These are phyloP conservation scores for Tenebrio molitor DNA, from an alignment of 1,140 invertebrate genomes.

Conservation along the genomic window DNA sequence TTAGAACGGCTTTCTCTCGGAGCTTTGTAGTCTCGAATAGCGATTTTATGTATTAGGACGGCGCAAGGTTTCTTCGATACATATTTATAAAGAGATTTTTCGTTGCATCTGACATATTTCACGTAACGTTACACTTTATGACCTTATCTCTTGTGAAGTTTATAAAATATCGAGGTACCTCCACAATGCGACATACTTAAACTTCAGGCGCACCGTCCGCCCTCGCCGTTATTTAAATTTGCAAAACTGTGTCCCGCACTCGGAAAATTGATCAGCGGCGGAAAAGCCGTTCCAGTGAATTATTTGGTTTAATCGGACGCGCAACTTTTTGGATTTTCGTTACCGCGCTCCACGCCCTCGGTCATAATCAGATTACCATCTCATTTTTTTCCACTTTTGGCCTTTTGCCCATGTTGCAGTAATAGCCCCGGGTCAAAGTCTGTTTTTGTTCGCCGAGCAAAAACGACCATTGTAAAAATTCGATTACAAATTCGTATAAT, in stretches of 20 bases:
- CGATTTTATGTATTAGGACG: slow-evolving; percentile 30
- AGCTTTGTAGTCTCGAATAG: slow-evolving; percentile 1
- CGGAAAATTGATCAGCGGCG: no score
- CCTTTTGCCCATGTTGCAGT: slow-evolving; percentile 3
- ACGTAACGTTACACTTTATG: slow-evolving; percentile 43
- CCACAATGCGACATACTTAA: slow-evolving; percentile 29
- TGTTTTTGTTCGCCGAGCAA: background rate
- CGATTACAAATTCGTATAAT: slow-evolving; percentile 16
- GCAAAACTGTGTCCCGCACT: background rate
- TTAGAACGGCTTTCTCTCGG: background rate
- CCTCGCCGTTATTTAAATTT: slow-evolving; percentile 23
- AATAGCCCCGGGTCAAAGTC: background rate
- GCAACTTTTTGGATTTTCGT: slow-evolving; percentile 24
- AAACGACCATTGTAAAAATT: slow-evolving; percentile 11
- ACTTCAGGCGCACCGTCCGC: background rate
- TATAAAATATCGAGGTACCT: slow-evolving; percentile 38
- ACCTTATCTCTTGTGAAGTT: slow-evolving; percentile 39
- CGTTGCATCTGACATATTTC: slow-evolving; percentile 44
- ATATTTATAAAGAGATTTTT: slow-evolving; percentile 41
- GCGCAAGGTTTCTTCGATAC: slow-evolving; percentile 13
- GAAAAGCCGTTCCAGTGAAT: background rate
- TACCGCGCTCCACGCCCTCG: background rate
- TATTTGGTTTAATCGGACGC: slow-evolving; percentile 14
- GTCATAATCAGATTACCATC: slow-evolving; percentile 35
- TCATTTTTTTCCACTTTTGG: slow-evolving; percentile 9